Evolutionary conservation across 1,140 invertebrate species (phyloP).

Genomic region (Bombus consobrinus): DNA sequence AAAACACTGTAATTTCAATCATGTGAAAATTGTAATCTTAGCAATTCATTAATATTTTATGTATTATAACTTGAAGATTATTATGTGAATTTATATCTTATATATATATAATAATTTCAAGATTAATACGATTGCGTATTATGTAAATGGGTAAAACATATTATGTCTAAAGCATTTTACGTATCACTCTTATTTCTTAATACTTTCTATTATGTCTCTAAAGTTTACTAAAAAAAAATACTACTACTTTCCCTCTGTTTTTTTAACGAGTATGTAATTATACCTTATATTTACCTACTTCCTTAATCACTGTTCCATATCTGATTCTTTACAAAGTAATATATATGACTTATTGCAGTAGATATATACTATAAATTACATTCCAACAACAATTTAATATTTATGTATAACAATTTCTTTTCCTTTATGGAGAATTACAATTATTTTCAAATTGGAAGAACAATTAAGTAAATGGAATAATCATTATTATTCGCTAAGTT

Average conservation of each 20-base stretch:
- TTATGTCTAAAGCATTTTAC: background rate
- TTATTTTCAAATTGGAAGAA: background rate
- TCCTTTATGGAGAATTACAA: no score
- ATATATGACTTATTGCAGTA: background rate
- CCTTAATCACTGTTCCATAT: conserved; percentile 4
- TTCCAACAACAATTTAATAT: background rate
- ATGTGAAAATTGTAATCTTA: background rate
- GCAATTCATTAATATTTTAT: background rate
- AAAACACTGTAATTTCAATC: background rate
- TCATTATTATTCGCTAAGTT: background rate
- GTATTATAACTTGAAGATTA: no score
- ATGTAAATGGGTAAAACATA: background rate
- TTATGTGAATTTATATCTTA: no score
- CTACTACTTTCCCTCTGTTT: background rate
- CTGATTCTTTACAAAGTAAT: background rate
- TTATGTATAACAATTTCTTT: background rate
- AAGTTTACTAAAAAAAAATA: background rate
- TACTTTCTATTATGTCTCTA: no score
- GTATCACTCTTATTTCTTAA: no score
- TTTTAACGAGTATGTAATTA: background rate
- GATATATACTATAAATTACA: background rate
- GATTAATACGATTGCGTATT: no score
- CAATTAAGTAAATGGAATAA: background rate
- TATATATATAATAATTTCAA: no score
- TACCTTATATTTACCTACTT: background rate